Base-by-base conservation (phyloP, 2,888 invertebrate species). In the Rhamnusium bicolor region DNA sequence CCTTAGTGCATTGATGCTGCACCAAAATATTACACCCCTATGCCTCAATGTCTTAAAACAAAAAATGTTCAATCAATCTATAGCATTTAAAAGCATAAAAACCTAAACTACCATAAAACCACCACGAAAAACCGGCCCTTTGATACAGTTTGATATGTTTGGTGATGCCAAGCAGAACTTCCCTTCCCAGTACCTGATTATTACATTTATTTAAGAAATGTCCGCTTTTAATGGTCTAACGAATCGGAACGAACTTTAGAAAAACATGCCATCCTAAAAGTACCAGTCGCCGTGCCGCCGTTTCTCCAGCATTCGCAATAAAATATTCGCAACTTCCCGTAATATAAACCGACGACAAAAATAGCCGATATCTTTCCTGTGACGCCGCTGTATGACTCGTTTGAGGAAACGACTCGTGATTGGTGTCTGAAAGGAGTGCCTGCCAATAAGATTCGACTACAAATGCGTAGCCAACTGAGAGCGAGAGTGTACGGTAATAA, bases 401-500 rank as follows among this genome's bases (percentile, higher is more conserved):
- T 69, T 46, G 71, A 73, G 76, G 73, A 72, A 74, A 66, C 71
- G 66, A 12, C 47, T 54, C 40, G 51, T 27, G 66, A 76, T 76
- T 76, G 76, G 76, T 46, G 58, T 54, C 56, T 60, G 56, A 53
- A 56, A 29, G 56, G 71, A 27, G 61, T 14, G 19, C 19, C 68
- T 29, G 53, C 76, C 76, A 76, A 69, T 76, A 47, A 61, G 61
- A 54, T 63, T 54, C 53, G 14, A 10, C 19, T 24, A 46, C 63
- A 51, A 19, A 65, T 29, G 63, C 68, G 56, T 27, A 51, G 54
- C 53, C 61, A 61, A 54, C 46, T 18, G 71, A 71, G 67, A 66
- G 71, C 40, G 72, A 75, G 75, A 56, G 66, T 73, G 75, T 69
- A 73, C 16, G 18, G 71, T 49, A 74, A 72, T 73, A 76, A 73